Evolutionary conservation across 1,140 invertebrate genomes (phyloP), one percentile per base, ranked within the genome.

Genomic region (Plectrocnemia conspersa): DNA sequence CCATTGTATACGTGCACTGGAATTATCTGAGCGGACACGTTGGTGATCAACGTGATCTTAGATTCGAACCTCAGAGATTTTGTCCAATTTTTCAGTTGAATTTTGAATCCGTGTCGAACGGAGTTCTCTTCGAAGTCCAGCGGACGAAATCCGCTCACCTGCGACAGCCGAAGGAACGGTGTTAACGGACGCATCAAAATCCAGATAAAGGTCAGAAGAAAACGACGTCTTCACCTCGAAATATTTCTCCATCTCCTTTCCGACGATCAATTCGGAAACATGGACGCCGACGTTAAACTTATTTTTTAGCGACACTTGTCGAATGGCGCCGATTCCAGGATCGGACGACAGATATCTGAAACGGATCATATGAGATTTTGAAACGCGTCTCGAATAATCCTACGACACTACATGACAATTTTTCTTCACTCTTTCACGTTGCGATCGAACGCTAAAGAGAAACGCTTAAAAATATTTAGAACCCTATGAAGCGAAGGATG

Each of bases 1-100:
- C 69, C 70, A 52, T 61, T 65, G 60, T 71, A 73, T 24, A 69
- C 47, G 1, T 58, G 59, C 35, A 73, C 57, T 29, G 67, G 68
- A 49, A 73, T 47, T 6, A 40, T 38, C 58, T 68, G 66, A 32
- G 65, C 56, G 5, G 68, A 65, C 36, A 70, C 54, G 59, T 69
- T 68, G 22, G 70, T 69, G 58, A 56, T 65, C 38, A 73, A 57
- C 10, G 61, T 61, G 44, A 69, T 49, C 42, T 29, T 46, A 15
- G 62, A 61, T 56, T 63, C 62, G 18, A 70, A 55, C 38, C 63
- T 48, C 25, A 46, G 33, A 15, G 54, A 48, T 46, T 54, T 50
- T 18, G 53, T 57, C 61, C 57, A 57, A 25, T 33, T 49, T 38
- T 57, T 59, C 45, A 63, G 49, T 52, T 54, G 59, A 36, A 57